Base-by-base conservation (phyloP, 2,113 vertebrate species). In the Tenebrosternarchus preto region DNA sequence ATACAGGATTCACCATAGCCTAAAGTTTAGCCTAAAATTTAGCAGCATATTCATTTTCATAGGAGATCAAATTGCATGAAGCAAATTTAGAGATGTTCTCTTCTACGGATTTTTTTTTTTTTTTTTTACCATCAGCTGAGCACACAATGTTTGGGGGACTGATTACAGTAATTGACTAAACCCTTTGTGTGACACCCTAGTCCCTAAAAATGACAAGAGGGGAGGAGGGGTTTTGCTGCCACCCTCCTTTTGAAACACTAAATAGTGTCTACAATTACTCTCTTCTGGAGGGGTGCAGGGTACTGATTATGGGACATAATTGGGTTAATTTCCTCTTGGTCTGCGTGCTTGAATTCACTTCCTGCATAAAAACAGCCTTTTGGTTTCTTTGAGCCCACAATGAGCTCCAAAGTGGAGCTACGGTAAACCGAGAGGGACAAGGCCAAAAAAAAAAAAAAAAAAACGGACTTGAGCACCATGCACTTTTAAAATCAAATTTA, bases 241-340 rank as follows among this genome's bases (percentile, higher is more conserved):
- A 77, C 50, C 79, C 78, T 66, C 70, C 64, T 69, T 85, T 78
- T 84, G 36, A 84, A 80, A 69, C 79, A 77, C 69, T 73, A 63
- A 86, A 46, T 61, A 71, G 46, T 36, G 79, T 76, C 83, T 82
- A 66, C 79, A 82, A 86, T 88, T 85, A 84, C 73, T 36, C 83
- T 63, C 79, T 76, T 83, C 56, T 82, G 82, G 76, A 77, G 69
- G 60, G 73, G 74, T 84, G 75, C 79, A 73, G 86, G 76, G 69
- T 53, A 72, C 77, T 78, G 82, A 87, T 86, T 83, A 86, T 20
- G 73, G 64, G 79, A 68, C 78, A 83, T 80, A 86, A 84, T 82
- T 84, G 76, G 85, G 80, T 85, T 83, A 78, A 87, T 87, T 85
- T 83, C 64, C 82, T 80, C 67, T 77, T 56, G n/a, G 78, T 76